phyloP scores from a whole-genome alignment of 1,140 invertebrate species.

The Lycorma delicatula region DNA sequence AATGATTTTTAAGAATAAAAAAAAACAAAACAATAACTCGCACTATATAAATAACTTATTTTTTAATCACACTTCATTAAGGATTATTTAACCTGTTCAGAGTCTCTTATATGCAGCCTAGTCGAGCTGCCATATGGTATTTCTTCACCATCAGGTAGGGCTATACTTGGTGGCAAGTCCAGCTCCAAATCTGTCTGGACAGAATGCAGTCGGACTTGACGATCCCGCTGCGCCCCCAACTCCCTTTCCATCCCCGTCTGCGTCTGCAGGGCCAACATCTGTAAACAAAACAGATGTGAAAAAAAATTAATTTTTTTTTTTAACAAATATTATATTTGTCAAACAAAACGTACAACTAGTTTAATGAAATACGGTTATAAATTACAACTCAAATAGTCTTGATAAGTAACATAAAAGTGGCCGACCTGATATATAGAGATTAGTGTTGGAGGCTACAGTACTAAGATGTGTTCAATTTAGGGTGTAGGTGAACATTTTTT shows the following conservation, averaged over 20 bases:
- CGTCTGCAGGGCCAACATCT: constrained; percentile 54
- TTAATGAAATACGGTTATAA: no score
- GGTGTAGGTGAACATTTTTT: no score
- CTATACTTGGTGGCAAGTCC: constrained; percentile 55
- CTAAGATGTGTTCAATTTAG: no score
- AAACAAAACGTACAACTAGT: no score
- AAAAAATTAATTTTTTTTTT: no score
- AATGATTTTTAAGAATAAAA: no score
- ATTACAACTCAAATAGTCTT: no score
- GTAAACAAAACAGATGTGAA: constrained; percentile 31
- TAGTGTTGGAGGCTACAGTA: no score
- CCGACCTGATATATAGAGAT: no score
- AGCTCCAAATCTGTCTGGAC: constrained; percentile 52
- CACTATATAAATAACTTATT: neutral
- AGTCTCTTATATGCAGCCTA: constrained; percentile 51
- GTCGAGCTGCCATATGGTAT: constrained; percentile 50
- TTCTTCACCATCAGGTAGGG: constrained; percentile 62
- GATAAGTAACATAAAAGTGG: no score
- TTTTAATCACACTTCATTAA: neutral
- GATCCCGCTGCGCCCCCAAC: constrained; percentile 38
- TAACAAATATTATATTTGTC: neutral
- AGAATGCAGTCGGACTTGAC: constrained; percentile 47
- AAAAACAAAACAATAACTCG: neutral
- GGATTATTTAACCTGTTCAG: constrained; percentile 45
- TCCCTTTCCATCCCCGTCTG: constrained; percentile 42